Percentiles rank a stretch among this genome's conserved stretches.
Evolutionary conservation across 2,113 vertebrate genomes (phyloP).

Genomic region (Chaetops frenatus): DNA sequence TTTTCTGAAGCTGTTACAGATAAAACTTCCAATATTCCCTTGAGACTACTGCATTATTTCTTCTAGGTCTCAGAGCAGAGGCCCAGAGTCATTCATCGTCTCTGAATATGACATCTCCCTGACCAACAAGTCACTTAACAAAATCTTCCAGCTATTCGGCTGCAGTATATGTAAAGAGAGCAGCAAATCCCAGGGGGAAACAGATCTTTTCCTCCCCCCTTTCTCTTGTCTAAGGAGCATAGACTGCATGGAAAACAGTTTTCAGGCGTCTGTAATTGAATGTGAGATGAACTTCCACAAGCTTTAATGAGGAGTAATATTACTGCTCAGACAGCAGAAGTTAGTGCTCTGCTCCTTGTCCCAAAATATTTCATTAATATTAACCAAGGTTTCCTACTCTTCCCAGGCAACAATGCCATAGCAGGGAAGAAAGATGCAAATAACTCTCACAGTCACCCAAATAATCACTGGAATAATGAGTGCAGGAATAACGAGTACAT

Average conservation of each 20-base stretch:
- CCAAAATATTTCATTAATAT: constrained; percentile 85
- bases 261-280: constrained; percentile 52
- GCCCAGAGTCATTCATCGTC: constrained; percentile 77
- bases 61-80: constrained; percentile 56
- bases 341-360: constrained; percentile 62
- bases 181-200: not conserved
- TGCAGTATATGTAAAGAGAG: constrained; percentile 12
- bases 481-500: constrained; percentile 3
- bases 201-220: not conserved
- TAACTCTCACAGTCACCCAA: not conserved
- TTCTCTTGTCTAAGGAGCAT: not conserved
- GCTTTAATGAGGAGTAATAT: constrained; percentile 67
- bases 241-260: constrained; percentile 30
- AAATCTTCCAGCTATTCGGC: constrained; percentile 59
- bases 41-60: constrained; percentile 63
- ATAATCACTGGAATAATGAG: constrained; percentile 1
- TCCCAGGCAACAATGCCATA: constrained; percentile 58
- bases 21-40: constrained; percentile 58
- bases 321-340: constrained; percentile 59
- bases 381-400: constrained; percentile 67
- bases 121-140: constrained; percentile 70
- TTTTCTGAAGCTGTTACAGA: constrained; percentile 51
- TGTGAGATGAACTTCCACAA: constrained; percentile 72
- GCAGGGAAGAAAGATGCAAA: constrained; percentile 59
- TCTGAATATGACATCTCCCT: constrained; percentile 59